Conservation (phyloP, 2,888 invertebrate species). For the Limnephilus lunatus region DNA sequence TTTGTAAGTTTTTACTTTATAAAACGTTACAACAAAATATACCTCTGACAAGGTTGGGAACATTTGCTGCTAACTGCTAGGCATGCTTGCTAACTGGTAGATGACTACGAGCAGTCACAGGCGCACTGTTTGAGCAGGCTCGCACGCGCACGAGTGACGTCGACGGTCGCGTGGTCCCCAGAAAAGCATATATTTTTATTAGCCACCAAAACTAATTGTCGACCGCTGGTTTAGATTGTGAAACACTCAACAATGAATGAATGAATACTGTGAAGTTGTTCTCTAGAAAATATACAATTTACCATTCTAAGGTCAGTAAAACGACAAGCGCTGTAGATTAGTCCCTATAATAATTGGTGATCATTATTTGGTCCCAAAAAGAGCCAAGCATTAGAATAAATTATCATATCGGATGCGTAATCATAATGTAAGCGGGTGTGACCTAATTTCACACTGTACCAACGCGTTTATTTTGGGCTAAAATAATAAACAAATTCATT, state of each 20-base stretch:
- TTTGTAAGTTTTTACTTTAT: no score
- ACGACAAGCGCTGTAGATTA: neutral
- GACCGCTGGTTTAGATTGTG: neutral
- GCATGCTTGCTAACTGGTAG: no score
- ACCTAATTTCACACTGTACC: slow-evolving; percentile 9
- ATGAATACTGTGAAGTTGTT: neutral
- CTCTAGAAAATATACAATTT: neutral
- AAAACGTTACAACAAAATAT: no score
- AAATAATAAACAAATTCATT: slow-evolving; percentile 2
- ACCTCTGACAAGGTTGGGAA: no score
- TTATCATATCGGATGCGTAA: neutral
- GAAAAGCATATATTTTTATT: no score
- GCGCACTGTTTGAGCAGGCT: no score
- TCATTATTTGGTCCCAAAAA: neutral
- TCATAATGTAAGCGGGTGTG: neutral
- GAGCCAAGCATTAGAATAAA: neutral
- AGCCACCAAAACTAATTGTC: no score
- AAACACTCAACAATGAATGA: neutral
- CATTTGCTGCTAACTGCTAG: no score
- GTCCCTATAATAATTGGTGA: neutral
- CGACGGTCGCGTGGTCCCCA: no score
- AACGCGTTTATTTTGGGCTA: neutral
- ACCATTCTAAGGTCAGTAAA: neutral
- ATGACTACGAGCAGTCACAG: no score
- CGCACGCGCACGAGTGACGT: no score